Percentiles rank a stretch among this genome's conserved stretches.
These are phyloP conservation scores for Lysandra coridon DNA, from an alignment of 2,888 invertebrate species.

Conservation along the genomic window DNA sequence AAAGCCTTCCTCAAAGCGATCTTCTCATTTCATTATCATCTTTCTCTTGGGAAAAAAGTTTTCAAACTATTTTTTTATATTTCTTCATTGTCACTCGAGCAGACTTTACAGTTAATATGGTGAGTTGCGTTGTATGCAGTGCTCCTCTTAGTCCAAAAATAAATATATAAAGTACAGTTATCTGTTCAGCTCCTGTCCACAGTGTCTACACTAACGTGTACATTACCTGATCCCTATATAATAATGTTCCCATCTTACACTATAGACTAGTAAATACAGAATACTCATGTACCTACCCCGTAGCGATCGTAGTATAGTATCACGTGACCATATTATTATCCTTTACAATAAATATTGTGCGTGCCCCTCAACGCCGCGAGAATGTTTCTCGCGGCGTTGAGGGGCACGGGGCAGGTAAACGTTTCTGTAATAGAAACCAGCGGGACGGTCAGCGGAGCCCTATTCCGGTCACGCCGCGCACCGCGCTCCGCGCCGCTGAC, in stretches of 20 bases:
- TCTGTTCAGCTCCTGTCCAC: too few relatives aligned
- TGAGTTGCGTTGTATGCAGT: background rate
- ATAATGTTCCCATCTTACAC: too few relatives aligned
- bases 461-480: background rate
- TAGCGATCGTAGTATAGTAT: too few relatives aligned
- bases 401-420: background rate
- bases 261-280: too few relatives aligned
- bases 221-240: too few relatives aligned
- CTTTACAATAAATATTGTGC: background rate
- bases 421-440: constrained; percentile 1
- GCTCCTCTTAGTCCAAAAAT: background rate
- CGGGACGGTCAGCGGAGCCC: background rate
- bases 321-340: background rate
- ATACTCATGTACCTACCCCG: too few relatives aligned
- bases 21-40: background rate
- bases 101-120: background rate
- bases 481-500: background rate
- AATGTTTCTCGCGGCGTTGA: background rate
- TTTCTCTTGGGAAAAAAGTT: background rate
- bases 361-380: too few relatives aligned
- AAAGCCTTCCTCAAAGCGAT: constrained; percentile 6
- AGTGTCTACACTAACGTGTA: too few relatives aligned
- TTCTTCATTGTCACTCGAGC: background rate
- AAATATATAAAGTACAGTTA: too few relatives aligned
- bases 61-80: background rate